Percentiles rank a stretch among this genome's conserved stretches.
These are phyloP conservation scores for Oxyruncus cristatus DNA, from an alignment of 2,113 vertebrate genomes.

Conservation along the genomic window DNA sequence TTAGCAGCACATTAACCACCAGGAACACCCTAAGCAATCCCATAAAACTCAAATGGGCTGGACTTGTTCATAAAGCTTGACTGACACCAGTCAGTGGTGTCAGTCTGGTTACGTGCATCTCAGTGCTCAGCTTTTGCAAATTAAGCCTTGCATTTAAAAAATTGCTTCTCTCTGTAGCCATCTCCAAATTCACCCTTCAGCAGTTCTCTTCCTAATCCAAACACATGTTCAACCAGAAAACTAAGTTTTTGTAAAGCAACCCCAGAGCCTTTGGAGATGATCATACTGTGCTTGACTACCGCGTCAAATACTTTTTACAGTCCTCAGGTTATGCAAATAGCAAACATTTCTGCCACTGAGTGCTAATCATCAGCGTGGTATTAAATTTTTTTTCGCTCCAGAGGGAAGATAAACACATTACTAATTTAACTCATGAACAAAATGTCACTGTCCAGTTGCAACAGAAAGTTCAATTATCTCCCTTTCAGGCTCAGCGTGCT, in stretches of 20 bases:
- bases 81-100: neutral
- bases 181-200: neutral
- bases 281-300: neutral
- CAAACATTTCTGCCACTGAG: neutral
- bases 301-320: neutral
- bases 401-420: neutral
- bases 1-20: neutral
- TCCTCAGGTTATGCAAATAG: neutral
- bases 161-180: neutral
- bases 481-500: neutral
- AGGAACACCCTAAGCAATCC: neutral
- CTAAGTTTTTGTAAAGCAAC: neutral
- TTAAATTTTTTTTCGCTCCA: neutral
- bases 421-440: neutral
- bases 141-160: neutral
- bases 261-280: neutral
- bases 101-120: accelerated
- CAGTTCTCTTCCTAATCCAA: neutral
- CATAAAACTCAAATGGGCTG: neutral
- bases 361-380: neutral
- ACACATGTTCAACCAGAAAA: neutral
- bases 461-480: neutral
- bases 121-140: neutral
- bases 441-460: neutral
- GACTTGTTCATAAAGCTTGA: neutral